phyloP scores from a whole-genome alignment of 2,113 vertebrate species.

The Grammomys dolichurus region DNA sequence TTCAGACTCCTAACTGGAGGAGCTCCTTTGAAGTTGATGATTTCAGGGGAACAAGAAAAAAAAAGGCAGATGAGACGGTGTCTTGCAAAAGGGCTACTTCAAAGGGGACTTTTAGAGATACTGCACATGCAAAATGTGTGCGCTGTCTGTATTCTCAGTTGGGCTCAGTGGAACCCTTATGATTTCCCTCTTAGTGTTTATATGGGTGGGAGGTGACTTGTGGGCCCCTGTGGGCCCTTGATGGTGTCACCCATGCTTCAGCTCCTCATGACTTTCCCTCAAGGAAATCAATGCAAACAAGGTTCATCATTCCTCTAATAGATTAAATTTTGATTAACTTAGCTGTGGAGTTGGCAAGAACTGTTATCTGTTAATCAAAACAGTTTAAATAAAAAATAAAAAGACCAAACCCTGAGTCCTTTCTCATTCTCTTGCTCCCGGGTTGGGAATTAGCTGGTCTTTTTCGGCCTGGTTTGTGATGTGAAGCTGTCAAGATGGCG shows the following conservation, averaged over 20 bases:
- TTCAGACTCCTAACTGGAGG: not conserved
- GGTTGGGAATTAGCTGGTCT: conserved; percentile 76
- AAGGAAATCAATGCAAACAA: conserved; percentile 56
- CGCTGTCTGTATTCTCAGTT: not conserved
- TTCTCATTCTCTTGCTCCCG: conserved; percentile 69
- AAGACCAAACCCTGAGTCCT: conserved; percentile 69
- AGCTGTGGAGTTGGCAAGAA: conserved; percentile 68
- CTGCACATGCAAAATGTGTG: not conserved
- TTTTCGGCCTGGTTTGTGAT: conserved; percentile 74
- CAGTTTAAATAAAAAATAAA: conserved; percentile 81
- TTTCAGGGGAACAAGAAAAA: not conserved
- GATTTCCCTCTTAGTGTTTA: not conserved
- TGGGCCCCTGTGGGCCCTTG: not conserved
- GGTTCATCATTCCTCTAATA: conserved; percentile 60
- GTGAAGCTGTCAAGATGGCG: conserved; percentile 79
- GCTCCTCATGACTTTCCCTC: not conserved
- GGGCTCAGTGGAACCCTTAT: not conserved
- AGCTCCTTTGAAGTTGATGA: conserved; percentile 1
- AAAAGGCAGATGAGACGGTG: not conserved
- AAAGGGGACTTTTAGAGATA: conserved; percentile 6
- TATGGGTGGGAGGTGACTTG: not conserved
- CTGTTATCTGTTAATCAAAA: conserved; percentile 80
- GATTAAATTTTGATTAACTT: conserved; percentile 77
- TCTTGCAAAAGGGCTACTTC: conserved; percentile 14
- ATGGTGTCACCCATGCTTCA: not conserved